A percentile compares a stretch with the other conserved stretches of the same genome.
These are phyloP conservation scores for Nanorana parkeri DNA, from an alignment of 2,113 vertebrate genomes.

Conservation along the genomic window DNA sequence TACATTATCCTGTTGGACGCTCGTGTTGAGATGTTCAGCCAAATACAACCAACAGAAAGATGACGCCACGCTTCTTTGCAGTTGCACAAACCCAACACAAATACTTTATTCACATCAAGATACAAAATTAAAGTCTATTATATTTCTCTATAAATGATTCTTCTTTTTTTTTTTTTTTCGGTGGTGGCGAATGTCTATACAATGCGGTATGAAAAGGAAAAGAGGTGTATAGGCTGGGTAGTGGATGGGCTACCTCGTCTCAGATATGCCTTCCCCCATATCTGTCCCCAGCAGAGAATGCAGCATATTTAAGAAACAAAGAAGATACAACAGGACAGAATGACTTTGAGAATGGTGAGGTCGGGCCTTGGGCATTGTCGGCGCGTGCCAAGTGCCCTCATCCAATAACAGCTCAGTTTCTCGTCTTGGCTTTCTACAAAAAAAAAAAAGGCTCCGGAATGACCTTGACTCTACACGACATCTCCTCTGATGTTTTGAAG, in stretches of 20 bases:
- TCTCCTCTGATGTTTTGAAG: no score
- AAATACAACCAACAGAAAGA: background rate
- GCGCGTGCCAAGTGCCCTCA: no score
- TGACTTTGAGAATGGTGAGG: background rate
- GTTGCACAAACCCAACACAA: slow-evolving; percentile 87
- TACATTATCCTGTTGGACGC: no score
- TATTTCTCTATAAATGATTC: slow-evolving; percentile 83
- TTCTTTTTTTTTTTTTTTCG: slow-evolving; percentile 39
- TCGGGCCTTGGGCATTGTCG: no score
- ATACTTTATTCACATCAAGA: slow-evolving; percentile 91
- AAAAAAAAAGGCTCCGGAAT: no score
- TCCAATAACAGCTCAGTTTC: background rate
- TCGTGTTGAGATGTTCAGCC: no score
- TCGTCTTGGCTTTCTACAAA: no score
- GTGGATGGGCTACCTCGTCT: slow-evolving; percentile 13
- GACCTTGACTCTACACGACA: no score
- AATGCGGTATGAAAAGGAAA: slow-evolving; percentile 51
- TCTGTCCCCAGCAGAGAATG: slow-evolving; percentile 12
- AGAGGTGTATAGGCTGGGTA: background rate
- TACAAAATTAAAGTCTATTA: slow-evolving; percentile 86
- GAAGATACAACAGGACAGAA: slow-evolving; percentile 1
- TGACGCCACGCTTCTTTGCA: slow-evolving; percentile 64
- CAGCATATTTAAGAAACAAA: slow-evolving; percentile 1
- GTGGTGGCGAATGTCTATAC: slow-evolving; percentile 38
- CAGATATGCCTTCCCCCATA: background rate